phyloP scores from a whole-genome alignment of 2,113 vertebrate genomes.

The Thamnophis sirtalis region DNA sequence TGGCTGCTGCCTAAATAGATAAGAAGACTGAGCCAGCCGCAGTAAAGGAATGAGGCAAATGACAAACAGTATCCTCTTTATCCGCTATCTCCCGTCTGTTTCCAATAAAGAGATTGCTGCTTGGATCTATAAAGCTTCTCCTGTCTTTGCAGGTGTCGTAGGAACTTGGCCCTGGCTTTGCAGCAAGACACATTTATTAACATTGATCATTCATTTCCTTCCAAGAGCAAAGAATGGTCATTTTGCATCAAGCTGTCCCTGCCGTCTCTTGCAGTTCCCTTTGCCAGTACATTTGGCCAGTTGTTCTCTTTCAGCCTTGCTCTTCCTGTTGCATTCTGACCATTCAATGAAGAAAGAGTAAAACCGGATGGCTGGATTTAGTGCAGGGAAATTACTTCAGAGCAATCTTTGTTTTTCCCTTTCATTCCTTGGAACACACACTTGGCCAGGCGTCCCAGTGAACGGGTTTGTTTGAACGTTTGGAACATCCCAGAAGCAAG shows the following conservation, averaged over 20 bases:
- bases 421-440: conserved; percentile 71
- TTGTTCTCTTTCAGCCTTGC: conserved; percentile 79
- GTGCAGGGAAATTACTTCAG: conserved; percentile 83
- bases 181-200: conserved; percentile 68
- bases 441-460: conserved; percentile 80
- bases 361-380: conserved; percentile 83
- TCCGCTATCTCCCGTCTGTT: conserved; percentile 37
- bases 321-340: conserved; percentile 89
- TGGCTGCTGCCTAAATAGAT: not conserved
- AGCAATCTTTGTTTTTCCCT: conserved; percentile 74
- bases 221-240: conserved; percentile 70
- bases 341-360: conserved; percentile 81
- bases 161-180: conserved; percentile 60
- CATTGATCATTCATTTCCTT: conserved; percentile 76
- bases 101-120: not conserved
- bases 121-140: conserved; percentile 56
- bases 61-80: conserved; percentile 65
- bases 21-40: conserved; percentile 49
- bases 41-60: conserved; percentile 62
- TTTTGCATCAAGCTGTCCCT: conserved; percentile 62
- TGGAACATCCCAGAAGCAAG: conserved; percentile 61
- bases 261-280: conserved; percentile 71
- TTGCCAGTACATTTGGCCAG: conserved; percentile 76
- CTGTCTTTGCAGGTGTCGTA: conserved; percentile 72
- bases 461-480: conserved; percentile 66